Conservation (phyloP, 2,888 invertebrate genomes). For the Stenichneumon culpator region DNA sequence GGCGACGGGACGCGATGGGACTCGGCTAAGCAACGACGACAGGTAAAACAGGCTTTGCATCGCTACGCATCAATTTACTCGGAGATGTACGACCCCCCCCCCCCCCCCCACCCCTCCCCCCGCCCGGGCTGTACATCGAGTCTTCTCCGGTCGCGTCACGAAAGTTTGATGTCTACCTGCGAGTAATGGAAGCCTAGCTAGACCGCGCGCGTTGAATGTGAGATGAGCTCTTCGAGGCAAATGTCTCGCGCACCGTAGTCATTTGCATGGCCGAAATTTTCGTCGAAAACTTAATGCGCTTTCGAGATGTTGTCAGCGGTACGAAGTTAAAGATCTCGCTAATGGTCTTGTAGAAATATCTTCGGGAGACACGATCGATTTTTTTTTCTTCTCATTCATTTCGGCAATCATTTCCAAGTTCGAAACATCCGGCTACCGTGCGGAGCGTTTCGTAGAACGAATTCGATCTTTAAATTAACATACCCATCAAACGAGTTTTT, state of each 20-base stretch:
- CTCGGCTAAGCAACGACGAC: constrained; percentile 68
- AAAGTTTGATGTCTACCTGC: constrained; percentile 32
- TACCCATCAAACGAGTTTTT: constrained; percentile 26
- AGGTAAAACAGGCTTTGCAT: constrained; percentile 76
- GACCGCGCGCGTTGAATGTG: constrained; percentile 12
- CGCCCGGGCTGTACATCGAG: constrained; percentile 1
- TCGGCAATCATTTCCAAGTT: constrained; percentile 14
- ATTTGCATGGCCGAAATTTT: background rate
- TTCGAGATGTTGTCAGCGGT: background rate
- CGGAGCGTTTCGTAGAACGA: background rate
- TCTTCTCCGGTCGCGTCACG: constrained; percentile 8
- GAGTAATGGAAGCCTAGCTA: constrained; percentile 9
- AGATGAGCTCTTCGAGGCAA: background rate
- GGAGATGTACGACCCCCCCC: constrained; percentile 25
- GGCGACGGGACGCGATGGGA: constrained; percentile 27
- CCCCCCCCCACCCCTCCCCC: too few species aligned
- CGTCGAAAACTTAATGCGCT: background rate
- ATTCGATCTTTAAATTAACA: constrained; percentile 28
- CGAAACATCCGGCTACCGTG: constrained; percentile 14
- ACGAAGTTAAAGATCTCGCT: constrained; percentile 7
- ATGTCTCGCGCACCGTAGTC: background rate
- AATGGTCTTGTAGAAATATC: background rate
- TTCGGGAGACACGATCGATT: background rate
- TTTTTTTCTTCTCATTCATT: background rate
- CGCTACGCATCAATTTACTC: constrained; percentile 67